Conservation (phyloP, 2,797 vertebrate species). For the Chiroxiphia lanceolata region DNA sequence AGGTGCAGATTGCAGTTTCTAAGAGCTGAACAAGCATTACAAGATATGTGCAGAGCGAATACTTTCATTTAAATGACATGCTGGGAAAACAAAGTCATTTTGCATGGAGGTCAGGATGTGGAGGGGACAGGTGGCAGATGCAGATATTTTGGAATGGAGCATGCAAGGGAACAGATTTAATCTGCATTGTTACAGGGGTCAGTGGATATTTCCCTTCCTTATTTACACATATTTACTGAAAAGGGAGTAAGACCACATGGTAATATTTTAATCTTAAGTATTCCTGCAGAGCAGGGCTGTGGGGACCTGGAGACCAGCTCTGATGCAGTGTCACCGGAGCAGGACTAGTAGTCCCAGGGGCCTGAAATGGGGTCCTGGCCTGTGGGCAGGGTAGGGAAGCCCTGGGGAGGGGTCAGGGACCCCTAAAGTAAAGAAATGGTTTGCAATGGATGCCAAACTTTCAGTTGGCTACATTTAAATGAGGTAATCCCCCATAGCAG, state of each 20-base stretch:
- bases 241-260: neutral
- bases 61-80: neutral
- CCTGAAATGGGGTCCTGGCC: neutral
- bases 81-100: conserved; percentile 18
- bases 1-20: conserved; percentile 52
- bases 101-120: neutral
- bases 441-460: neutral
- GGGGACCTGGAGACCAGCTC: neutral
- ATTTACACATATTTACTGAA: conserved; percentile 27
- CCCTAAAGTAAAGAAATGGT: neutral
- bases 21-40: conserved; percentile 37
- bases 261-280: conserved; percentile 29
- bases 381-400: neutral
- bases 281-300: neutral
- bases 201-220: neutral
- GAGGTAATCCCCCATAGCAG: neutral
- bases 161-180: conserved; percentile 15
- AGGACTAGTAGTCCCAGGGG: neutral
- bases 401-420: neutral
- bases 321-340: neutral
- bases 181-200: neutral
- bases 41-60: neutral
- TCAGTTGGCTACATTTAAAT: neutral
- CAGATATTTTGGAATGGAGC: conserved; percentile 14
- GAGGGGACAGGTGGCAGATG: neutral